These are phyloP conservation scores for Orchestia grillus DNA, from an alignment of 1,140 invertebrate species.

Conservation along the genomic window DNA sequence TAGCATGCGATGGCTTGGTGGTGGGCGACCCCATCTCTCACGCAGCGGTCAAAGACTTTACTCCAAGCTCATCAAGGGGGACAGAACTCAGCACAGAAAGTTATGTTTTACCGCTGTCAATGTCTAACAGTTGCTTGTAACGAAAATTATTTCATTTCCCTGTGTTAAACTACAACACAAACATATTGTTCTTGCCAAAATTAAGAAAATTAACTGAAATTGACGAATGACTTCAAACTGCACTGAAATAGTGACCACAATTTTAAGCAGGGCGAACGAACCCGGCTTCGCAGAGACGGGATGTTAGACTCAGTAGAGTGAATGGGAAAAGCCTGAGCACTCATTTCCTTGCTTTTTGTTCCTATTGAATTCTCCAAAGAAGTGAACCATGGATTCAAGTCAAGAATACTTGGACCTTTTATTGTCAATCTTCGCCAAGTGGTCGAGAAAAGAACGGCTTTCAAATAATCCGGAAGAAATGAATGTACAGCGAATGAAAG, in stretches of 20 bases:
- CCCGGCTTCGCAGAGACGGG: background rate
- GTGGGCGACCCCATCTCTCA: background rate
- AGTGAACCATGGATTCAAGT: background rate
- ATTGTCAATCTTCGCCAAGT: background rate
- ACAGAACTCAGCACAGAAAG: background rate
- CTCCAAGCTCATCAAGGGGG: background rate
- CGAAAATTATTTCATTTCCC: background rate
- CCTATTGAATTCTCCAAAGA: background rate
- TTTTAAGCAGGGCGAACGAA: background rate
- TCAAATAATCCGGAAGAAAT: background rate
- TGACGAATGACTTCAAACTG: background rate
- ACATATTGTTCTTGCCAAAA: background rate
- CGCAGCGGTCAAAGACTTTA: background rate
- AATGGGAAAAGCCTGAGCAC: background rate
- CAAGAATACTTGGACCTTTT: background rate
- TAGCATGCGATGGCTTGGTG: background rate
- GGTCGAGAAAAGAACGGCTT: background rate
- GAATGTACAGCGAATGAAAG: background rate
- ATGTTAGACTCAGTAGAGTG: background rate
- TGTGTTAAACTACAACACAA: background rate
- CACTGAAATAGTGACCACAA: background rate
- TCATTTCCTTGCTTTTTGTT: conserved; percentile 56
- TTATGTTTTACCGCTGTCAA: background rate
- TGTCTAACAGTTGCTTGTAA: background rate
- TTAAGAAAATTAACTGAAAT: background rate